A percentile compares a stretch with the other conserved stretches of the same genome.
phyloP scores from a whole-genome alignment of 1,140 invertebrate genomes.

The Drosophila rufa region DNA sequence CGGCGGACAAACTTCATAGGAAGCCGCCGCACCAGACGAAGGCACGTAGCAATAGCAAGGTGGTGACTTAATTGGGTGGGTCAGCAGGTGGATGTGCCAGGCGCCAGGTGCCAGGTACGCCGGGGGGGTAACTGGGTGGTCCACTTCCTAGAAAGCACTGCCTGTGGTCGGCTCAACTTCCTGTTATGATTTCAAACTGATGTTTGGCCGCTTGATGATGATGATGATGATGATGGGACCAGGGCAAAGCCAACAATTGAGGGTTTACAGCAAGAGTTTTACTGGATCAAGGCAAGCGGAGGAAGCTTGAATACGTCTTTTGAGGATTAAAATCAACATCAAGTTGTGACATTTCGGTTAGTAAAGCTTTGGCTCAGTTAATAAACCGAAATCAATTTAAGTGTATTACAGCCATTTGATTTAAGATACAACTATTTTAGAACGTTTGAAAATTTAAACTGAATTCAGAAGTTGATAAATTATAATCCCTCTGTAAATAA shows the following conservation, averaged over 20 bases:
- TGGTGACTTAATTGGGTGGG: slow-evolving; percentile 39
- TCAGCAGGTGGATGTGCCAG: background rate
- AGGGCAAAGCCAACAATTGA: slow-evolving; percentile 33
- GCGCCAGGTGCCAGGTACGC: background rate
- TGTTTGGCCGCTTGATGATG: slow-evolving; percentile 11
- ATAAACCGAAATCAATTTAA: background rate
- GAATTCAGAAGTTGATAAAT: no score
- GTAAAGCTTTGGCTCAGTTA: background rate
- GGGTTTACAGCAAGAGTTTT: slow-evolving; percentile 25
- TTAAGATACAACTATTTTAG: background rate
- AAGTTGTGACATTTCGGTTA: slow-evolving; percentile 1
- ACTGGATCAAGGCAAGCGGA: slow-evolving; percentile 4
- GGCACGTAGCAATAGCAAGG: slow-evolving; percentile 53
- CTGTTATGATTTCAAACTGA: slow-evolving; percentile 59
- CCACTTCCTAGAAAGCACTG: slow-evolving; percentile 11
- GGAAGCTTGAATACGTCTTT: background rate
- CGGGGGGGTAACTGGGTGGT: background rate
- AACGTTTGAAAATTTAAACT: no score
- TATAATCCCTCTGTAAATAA: no score
- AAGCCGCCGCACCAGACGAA: slow-evolving; percentile 31
- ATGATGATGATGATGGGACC: slow-evolving; percentile 31
- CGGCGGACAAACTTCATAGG: slow-evolving; percentile 32
- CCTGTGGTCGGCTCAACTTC: slow-evolving; percentile 42
- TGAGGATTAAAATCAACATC: slow-evolving; percentile 26
- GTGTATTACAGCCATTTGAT: background rate